Evolutionary conservation across 2,113 vertebrate genomes (phyloP).

Genomic region (Lophius piscatorius): DNA sequence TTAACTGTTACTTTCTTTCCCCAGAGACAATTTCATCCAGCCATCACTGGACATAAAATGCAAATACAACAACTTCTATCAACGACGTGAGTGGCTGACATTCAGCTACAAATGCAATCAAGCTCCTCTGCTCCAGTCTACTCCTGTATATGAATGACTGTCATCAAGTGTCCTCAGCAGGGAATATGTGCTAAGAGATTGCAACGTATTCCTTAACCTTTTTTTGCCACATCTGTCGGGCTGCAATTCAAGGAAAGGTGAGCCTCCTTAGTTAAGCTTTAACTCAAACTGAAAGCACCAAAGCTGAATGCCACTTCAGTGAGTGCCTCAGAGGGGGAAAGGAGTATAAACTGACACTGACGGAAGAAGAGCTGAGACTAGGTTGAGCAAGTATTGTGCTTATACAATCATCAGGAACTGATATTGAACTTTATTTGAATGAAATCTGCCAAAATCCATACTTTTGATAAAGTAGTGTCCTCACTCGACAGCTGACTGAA

Average conservation of each 20-base stretch:
- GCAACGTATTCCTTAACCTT: conserved; percentile 58
- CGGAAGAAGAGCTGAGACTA: neutral
- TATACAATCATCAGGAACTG: no score
- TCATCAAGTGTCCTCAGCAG: conserved; percentile 25
- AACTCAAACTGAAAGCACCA: conserved; percentile 3
- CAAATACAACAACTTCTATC: conserved; percentile 24
- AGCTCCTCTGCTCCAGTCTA: conserved; percentile 30
- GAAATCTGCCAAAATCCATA: no score
- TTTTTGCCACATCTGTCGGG: conserved; percentile 51
- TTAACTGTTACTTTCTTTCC: conserved; percentile 33
- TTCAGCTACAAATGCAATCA: conserved; percentile 46
- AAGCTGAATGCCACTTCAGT: neutral
- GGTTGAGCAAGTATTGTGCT: no score
- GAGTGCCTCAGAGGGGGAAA: neutral
- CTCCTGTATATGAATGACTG: conserved; percentile 49
- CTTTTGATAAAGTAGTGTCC: neutral
- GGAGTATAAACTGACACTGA: neutral
- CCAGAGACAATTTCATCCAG: conserved; percentile 25
- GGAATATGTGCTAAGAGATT: conserved; percentile 2
- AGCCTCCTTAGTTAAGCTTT: conserved; percentile 20
- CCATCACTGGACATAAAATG: conserved; percentile 38
- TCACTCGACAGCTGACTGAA: neutral
- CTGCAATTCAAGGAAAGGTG: conserved; percentile 15
- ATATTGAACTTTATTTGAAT: no score
- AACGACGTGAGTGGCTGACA: conserved; percentile 31